Conservation (phyloP, 2,888 invertebrate genomes). For the Phengaris arion region DNA sequence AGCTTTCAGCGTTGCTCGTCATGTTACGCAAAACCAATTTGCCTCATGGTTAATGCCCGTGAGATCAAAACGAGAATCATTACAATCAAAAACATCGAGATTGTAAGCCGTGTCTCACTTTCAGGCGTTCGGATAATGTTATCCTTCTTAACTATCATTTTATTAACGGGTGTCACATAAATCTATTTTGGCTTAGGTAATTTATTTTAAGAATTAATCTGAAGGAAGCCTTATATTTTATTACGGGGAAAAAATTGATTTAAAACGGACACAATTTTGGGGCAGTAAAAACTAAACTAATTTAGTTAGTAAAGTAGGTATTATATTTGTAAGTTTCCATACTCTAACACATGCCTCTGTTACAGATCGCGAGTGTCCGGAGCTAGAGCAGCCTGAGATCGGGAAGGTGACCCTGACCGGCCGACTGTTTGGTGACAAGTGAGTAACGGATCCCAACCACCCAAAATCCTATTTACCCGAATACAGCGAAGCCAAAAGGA, state of each 20-base stretch:
- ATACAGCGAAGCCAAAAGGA: background rate
- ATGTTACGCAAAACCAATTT: background rate
- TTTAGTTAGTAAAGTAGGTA: too few relatives aligned
- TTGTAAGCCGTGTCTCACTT: background rate
- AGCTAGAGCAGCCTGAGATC: conserved; percentile 86
- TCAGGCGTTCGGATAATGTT: background rate
- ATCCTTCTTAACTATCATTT: background rate
- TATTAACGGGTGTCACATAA: background rate
- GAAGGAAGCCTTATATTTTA: too few relatives aligned
- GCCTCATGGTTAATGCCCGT: background rate
- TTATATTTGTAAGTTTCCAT: background rate
- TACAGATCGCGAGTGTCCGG: conserved; percentile 91
- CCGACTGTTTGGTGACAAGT: conserved; percentile 87
- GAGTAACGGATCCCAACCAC: conserved; percentile 41
- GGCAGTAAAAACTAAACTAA: too few relatives aligned
- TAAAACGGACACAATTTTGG: too few relatives aligned
- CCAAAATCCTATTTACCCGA: background rate
- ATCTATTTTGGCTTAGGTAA: background rate
- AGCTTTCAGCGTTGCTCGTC: background rate
- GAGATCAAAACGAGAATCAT: background rate
- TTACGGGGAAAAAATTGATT: too few relatives aligned
- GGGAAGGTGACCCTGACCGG: conserved; percentile 89
- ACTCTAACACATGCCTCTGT: conserved; percentile 43
- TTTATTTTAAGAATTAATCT: too few relatives aligned
- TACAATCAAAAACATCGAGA: background rate